phyloP scores from a whole-genome alignment of 2,113 vertebrate genomes.

The Tichodroma muraria region DNA sequence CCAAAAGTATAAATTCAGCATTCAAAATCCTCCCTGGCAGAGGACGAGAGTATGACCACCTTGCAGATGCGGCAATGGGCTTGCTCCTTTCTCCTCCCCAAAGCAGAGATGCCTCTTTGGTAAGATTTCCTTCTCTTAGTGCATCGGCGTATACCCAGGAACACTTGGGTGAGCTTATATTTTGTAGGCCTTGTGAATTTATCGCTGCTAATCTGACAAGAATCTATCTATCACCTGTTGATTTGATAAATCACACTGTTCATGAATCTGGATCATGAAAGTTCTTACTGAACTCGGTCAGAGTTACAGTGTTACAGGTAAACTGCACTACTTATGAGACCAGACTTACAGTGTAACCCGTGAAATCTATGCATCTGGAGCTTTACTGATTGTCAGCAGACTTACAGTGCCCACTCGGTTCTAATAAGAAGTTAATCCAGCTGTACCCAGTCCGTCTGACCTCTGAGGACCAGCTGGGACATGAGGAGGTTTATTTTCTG shows the following conservation, averaged over 20 bases:
- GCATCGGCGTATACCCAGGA: fast-evolving
- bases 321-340: neutral
- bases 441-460: too few species aligned
- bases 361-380: neutral
- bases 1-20: neutral
- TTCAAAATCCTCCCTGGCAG: neutral
- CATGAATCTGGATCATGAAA: neutral
- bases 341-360: neutral
- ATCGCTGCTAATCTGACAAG: neutral
- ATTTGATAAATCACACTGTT: neutral
- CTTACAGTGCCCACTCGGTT: neutral
- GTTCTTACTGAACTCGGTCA: neutral
- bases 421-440: neutral
- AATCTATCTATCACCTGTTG: neutral
- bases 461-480: neutral
- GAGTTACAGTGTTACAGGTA: neutral
- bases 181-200: neutral
- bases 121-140: neutral
- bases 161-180: fast-evolving
- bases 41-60: neutral
- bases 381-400: neutral
- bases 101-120: neutral
- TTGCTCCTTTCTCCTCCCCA: neutral
- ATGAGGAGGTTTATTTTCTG: neutral
- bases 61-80: neutral